These are phyloP conservation scores for Corvus cornix DNA, from an alignment of 2,113 vertebrate species.

Conservation along the genomic window DNA sequence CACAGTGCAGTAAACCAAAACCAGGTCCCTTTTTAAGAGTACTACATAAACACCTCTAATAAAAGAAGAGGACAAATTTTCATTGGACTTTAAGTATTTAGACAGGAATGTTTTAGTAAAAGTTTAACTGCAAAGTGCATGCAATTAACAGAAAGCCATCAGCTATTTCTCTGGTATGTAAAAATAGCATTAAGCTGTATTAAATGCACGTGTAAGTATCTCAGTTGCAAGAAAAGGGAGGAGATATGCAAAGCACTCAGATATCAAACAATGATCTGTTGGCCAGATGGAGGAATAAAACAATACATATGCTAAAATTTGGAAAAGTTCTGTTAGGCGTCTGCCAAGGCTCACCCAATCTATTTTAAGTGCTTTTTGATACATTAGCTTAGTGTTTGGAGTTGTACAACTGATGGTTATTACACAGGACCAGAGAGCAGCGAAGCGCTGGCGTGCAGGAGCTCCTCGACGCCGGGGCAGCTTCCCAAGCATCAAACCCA, in stretches of 20 bases:
- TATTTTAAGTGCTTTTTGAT: conserved; percentile 80
- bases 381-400: conserved; percentile 81
- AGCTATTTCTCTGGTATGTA: conserved; percentile 59
- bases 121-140: conserved; percentile 55
- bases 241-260: conserved; percentile 69
- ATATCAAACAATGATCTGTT: conserved; percentile 71
- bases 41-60: conserved; percentile 65
- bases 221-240: conserved; percentile 69
- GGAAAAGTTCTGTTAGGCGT: conserved; percentile 57
- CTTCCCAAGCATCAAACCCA: neutral
- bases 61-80: conserved; percentile 59
- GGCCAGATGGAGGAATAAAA: conserved; percentile 75
- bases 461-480: neutral
- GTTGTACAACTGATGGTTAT: conserved; percentile 67
- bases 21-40: conserved; percentile 60
- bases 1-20: conserved; percentile 43
- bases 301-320: conserved; percentile 75
- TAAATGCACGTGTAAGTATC: conserved; percentile 68
- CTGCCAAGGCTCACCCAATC: conserved; percentile 74
- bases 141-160: conserved; percentile 66
- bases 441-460: conserved; percentile 61
- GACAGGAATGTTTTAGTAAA: conserved; percentile 46
- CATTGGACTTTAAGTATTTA: conserved; percentile 45
- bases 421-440: conserved; percentile 76
- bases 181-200: conserved; percentile 66